Base-by-base conservation (phyloP, 2,888 invertebrate genomes). In the Trimorus sp. region DNA sequence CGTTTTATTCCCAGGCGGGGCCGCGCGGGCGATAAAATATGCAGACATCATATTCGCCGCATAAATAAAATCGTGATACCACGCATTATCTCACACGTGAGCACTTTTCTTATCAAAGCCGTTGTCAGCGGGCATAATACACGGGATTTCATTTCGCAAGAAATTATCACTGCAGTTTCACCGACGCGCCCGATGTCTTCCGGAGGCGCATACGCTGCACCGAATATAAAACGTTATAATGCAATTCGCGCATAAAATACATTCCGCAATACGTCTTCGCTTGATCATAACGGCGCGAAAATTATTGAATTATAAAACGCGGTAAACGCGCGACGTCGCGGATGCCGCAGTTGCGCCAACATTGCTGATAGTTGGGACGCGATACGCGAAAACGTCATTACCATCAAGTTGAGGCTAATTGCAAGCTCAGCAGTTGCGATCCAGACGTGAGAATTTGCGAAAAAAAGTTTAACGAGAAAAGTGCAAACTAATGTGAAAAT, bases 291-390 rank as follows among this genome's bases (percentile, higher is more conserved):
- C 36, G 26, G 49, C 49, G 38, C 11, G 12, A 71, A 62, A 59
- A 71, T 60, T 15, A 74, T 74, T 74, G 37, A 74, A 74, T 74
- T 74, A 58, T 58, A 74, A 74, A 65, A 58, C 36, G 26, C 45
- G 40, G 14, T 38, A 48, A 54, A 65, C 26, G 26, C 15, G 65
- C 49, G 49, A 59, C 60, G 51, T 60, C 12, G 37, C 65, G 40
- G 26, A 49, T 58, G 49, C 5, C 7, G 56, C 49, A 74, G 63
- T 74, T 74, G 38, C 48, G 42, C 2, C 26, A 74, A 74, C 58
- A 49, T 62, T 65, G 56, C 49, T 58, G 42, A 14, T 14, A 56
- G 45, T 49, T 63, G 12, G 7, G 38, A 73, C 65, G 56, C 58
- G 58, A 38, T 45, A 58, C 45, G 51, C 37, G 63, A 49, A 74